Base-by-base conservation (phyloP, 2,888 invertebrate genomes). In the Caenorhabditis sulstoni region DNA sequence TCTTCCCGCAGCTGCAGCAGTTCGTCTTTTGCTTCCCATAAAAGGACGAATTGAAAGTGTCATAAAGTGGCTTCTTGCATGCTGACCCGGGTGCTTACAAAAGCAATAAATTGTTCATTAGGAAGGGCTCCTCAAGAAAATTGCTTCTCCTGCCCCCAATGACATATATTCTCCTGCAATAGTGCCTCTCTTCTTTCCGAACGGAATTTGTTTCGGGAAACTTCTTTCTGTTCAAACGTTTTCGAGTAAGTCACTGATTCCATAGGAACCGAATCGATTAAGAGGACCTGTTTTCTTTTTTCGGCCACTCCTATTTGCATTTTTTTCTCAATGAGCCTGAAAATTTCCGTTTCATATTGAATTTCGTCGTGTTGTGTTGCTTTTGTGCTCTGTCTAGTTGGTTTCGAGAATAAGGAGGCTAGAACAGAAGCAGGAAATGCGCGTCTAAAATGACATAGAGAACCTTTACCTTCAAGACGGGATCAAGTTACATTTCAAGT, bases 41-140 rank as follows among this genome's bases (percentile, higher is more conserved):
- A 22, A 11, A 44, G 37, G 55, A 37, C 29, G 53, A 52, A 41
- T 64, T 64, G 41, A 39, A 39, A 39, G 14, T 49, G 49, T 22
- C n/a, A n/a, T 52, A n/a, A 11, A 23, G 14, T 52, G 7, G 52
- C 20, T 1, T 7, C 12, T 9, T 52, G 4, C 29, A 29, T 52
- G 23, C 12, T 23, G 37, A 47, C 3, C 41, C 23, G 52, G 62
- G 49, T 45, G 62, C 47, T 61, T 50, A 61, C 62, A 52, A 53
- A 57, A 64, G 62, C 71, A 71, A 71, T 71, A 70, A 55, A 70
- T 47, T 59, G 53, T 55, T 70, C 45, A 53, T 53, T 53, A 52
- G 52, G 23, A 29, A 18, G 7, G 62, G 22, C 55, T 68, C 55
- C 47, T 35, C 9, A 49, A 23, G 57, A 57, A 71, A 64, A 71